Evolutionary conservation across 2,113 vertebrate genomes (phyloP), one percentile per base, ranked within the genome.

Genomic region (Rhea pennata): DNA sequence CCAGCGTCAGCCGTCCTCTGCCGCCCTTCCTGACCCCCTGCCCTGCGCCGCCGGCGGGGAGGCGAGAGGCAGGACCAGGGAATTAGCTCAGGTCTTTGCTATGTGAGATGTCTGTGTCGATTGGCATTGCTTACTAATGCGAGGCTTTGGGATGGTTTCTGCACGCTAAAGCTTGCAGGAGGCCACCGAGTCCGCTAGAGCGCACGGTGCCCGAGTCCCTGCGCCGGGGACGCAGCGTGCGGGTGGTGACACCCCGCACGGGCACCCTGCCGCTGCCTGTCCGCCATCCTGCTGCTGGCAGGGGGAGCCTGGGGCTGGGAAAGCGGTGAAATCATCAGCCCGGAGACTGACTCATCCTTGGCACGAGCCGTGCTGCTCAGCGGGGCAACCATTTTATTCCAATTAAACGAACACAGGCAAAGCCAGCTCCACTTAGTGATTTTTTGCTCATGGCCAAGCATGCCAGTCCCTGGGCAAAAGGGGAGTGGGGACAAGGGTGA

Each of bases 321-420:
- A 51, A 53, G 94, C 91, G 70, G 71, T 91, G 91, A 94, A 92
- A 95, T 76, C 84, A 97, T 82, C 94, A 1, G 81, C 92, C 87
- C 1, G 1, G 87, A 89, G 91, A 75, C 89, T 96, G 95, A 96
- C 86, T 95, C 95, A 96, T 92, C 92, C 92, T 65, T 77, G 76
- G 92, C 92, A 92, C 92, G 92, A 78, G 92, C 80, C 19, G 53
- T 90, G 88, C 91, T 3, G 48, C 95, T 84, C 92, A 89, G 94
- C 59, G 6, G 91, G 87, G 71, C 76, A 77, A 94, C 62, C 75
- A 19, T 89, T 97, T 93, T 94, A 77, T 82, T 92, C 64, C 92
- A 84, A 83, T 95, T 94, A 95, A 93, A 56, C 46, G 7, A 93
- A 46, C 4, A 2, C 48, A 89, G 53, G 80, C 90, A 24, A 33